Base-by-base conservation (phyloP, 2,888 invertebrate genomes). In the Leptinotarsa tumamoca region DNA sequence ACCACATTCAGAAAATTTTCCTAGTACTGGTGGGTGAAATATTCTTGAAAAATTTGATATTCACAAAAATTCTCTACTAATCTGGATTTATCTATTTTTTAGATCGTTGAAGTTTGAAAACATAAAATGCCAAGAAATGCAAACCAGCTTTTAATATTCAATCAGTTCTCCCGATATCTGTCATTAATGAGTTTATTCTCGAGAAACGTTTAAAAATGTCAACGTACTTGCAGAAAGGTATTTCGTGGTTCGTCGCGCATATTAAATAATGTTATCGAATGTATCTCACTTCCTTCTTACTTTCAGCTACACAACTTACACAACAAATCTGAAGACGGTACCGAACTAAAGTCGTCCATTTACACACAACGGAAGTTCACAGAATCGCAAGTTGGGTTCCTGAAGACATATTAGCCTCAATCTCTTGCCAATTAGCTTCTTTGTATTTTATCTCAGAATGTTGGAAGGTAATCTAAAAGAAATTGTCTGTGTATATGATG, bases 221-320 rank as follows among this genome's bases (percentile, higher is more conserved):
- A 79, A 77, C 74, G 80, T 77, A 78, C 80, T 73, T 73, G 74
- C 72, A 76, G 73, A 79, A 79, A 79, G 77, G 79, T 77, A 75
- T 79, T 79, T 79, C 80, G 77, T 78, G 79, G 80, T 80, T 76
- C 75, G 80, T 77, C 76, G 80, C 78, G 77, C 80, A 79, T 79
- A 78, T 77, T 75, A 78, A 79, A 72, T 77, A 73, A 77, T 74
- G 73, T 78, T 79, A 79, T 80, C 80, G 71, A 77, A 80, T 73
- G 58, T 68, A 73, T 68, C 67, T 73, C 61, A 68, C 72, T 68
- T 68, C 72, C 72, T 68, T 68, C 58, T 73, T 21, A 18, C 56
- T 56, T 18, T 56, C 18, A 56, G 2, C 18, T 18, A 56, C 56
- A 18, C 18, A 56, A 56, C 56, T 56, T 56, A 43, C 43, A 43